Evolutionary conservation across 2,113 vertebrate genomes (phyloP), one percentile per base, ranked within the genome.

Genomic region (Agelaius phoeniceus): DNA sequence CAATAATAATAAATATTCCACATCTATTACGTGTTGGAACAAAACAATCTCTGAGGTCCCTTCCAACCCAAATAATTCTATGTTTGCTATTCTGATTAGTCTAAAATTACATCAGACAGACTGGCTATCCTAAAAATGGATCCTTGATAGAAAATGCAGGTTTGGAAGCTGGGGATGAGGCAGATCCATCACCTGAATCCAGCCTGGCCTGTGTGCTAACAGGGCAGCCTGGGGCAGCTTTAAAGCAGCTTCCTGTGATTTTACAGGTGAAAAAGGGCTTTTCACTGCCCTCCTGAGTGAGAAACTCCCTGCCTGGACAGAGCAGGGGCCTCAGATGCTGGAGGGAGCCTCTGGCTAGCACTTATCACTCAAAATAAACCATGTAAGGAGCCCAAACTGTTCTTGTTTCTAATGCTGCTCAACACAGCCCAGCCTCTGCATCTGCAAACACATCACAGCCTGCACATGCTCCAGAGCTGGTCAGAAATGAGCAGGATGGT

Each of bases 381-480:
- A 39, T n/a, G 10, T 7, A 5, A 44, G 65, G 16, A 68, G 37
- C 30, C 52, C 30, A 52, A 66, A 23, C 31, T 1, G 2, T 62
- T 48, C 27, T 48, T 71, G 28, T 49, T 90, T 43, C 39, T 75
- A 5, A 23, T 1, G 1, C 18, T 51, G 52, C 62, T 68, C 12
- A 13, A 7, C 55, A 31, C 59, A 61, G 2, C 33, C 35, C 67
- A 46, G 21, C 15, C 43, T 41, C 16, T 43, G 39, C 1, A 0
- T 16, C 75, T 31, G 7, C 2, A 6, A 26, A 15, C 22, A 2
- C 58, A 6, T 15, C 62, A 1, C 0, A 2, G 57, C 65, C 52
- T 52, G 3, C 58, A 3, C 0, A 0, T 27, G 52, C 62, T 63
- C 1, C 58, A 13, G 20, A 54, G 44, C 79, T 30, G 78, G 13